These are phyloP conservation scores for Picus viridis DNA, from an alignment of 2,797 vertebrate genomes.

Conservation along the genomic window DNA sequence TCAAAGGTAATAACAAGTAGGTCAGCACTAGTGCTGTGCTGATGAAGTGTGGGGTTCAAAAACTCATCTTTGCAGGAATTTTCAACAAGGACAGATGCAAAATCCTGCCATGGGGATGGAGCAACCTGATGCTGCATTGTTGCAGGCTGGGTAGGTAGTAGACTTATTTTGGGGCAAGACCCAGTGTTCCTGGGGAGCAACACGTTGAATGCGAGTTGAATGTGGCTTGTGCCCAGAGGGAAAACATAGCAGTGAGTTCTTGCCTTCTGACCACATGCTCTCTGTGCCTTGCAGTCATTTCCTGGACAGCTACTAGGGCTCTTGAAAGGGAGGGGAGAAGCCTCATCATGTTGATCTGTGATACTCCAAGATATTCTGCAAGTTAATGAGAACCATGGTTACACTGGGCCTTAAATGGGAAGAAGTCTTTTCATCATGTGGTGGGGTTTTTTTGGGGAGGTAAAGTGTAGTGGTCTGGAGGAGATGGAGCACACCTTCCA, in stretches of 20 bases:
- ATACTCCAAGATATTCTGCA: neutral
- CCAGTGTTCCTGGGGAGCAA: neutral
- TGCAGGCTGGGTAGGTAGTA: neutral
- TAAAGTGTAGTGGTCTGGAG: neutral
- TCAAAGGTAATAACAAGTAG: neutral
- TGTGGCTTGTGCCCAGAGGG: neutral
- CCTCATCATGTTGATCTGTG: neutral
- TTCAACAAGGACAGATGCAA: neutral
- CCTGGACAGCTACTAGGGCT: neutral
- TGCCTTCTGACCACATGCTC: neutral
- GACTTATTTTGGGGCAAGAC: neutral
- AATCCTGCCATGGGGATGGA: neutral
- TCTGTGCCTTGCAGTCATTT: neutral
- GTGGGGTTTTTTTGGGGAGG: neutral
- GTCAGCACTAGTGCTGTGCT: neutral
- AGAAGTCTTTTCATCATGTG: neutral
- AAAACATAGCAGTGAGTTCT: neutral
- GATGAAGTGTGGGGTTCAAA: neutral
- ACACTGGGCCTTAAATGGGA: neutral
- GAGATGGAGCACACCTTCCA: neutral
- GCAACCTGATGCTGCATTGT: neutral
- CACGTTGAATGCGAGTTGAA: accelerated
- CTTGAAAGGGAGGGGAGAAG: neutral
- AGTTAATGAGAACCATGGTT: neutral
- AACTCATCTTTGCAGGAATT: neutral